phyloP scores from a whole-genome alignment of 2,113 vertebrate genomes.

The Oryzias woworae region DNA sequence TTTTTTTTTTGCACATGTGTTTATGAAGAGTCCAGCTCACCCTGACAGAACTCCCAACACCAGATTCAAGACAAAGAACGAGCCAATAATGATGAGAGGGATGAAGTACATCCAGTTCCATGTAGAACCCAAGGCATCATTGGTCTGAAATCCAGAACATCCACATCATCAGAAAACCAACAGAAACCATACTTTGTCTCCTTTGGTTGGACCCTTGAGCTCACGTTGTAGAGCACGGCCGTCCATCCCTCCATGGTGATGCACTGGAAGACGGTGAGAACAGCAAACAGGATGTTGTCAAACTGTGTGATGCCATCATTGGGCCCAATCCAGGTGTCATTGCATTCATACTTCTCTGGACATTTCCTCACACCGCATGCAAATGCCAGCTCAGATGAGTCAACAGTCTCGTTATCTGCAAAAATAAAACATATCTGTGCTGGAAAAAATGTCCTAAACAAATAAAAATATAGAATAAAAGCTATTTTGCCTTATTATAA shows the following conservation, averaged over 20 bases:
- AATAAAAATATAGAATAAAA: no score
- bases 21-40: slow-evolving; percentile 68
- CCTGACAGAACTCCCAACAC: slow-evolving; percentile 95
- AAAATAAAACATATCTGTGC: slow-evolving; percentile 1
- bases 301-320: slow-evolving; percentile 99
- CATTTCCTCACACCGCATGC: slow-evolving; percentile 79
- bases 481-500: no score
- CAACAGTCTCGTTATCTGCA: slow-evolving; percentile 89
- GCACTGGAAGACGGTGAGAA: slow-evolving; percentile 98
- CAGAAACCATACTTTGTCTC: not conserved
- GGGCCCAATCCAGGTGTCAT: slow-evolving; percentile 91
- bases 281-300: slow-evolving; percentile 98
- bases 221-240: slow-evolving; percentile 90
- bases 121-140: slow-evolving; percentile 90
- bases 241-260: slow-evolving; percentile 99
- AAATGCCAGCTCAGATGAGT: slow-evolving; percentile 83
- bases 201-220: slow-evolving; percentile 13
- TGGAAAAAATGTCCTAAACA: not conserved
- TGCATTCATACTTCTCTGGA: slow-evolving; percentile 83
- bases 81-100: slow-evolving; percentile 95
- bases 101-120: slow-evolving; percentile 99
- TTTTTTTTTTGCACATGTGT: not conserved
- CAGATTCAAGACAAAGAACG: slow-evolving; percentile 96
- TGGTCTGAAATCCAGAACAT: slow-evolving; percentile 80
- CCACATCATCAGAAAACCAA: not conserved